Conservation (phyloP, 2,113 vertebrate genomes). For the Hiodon tergisus region DNA sequence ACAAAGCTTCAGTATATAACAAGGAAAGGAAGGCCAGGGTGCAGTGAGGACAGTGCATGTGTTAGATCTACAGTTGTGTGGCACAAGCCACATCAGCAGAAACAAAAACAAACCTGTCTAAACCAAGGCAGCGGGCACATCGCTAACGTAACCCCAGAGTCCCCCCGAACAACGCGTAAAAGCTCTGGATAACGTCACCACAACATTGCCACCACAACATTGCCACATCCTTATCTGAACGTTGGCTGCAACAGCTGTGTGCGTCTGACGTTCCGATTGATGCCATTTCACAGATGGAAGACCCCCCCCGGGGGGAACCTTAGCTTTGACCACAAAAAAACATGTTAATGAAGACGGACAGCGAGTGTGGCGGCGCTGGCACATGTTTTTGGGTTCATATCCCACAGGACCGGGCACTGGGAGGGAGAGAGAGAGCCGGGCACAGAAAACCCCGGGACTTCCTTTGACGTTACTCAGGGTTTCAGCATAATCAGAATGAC, state of each 20-base stretch:
- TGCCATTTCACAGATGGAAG: neutral
- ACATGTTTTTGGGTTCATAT: neutral
- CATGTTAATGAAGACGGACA: neutral
- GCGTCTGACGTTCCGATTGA: neutral
- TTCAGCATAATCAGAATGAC: neutral
- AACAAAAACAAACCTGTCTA: too few relatives aligned
- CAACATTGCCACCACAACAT: neutral
- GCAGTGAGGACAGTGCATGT: too few relatives aligned
- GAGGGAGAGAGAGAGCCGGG: neutral
- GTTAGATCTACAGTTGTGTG: neutral
- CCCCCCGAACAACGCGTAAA: too few relatives aligned
- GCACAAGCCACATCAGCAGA: neutral
- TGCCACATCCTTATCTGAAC: neutral
- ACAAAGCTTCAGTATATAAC: neutral
- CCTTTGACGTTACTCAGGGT: neutral
- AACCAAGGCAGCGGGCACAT: too few relatives aligned
- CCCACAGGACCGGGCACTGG: neutral
- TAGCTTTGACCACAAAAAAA: neutral
- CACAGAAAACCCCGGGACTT: neutral
- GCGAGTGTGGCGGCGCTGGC: neutral
- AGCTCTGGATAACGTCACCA: neutral
- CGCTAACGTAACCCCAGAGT: too few relatives aligned
- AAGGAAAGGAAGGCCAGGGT: neutral
- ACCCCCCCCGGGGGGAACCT: neutral
- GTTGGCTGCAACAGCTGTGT: neutral